Percentiles rank a stretch among this genome's conserved stretches.
phyloP scores from a whole-genome alignment of 2,797 vertebrate species.

The Heteromormyrus szaboi region DNA sequence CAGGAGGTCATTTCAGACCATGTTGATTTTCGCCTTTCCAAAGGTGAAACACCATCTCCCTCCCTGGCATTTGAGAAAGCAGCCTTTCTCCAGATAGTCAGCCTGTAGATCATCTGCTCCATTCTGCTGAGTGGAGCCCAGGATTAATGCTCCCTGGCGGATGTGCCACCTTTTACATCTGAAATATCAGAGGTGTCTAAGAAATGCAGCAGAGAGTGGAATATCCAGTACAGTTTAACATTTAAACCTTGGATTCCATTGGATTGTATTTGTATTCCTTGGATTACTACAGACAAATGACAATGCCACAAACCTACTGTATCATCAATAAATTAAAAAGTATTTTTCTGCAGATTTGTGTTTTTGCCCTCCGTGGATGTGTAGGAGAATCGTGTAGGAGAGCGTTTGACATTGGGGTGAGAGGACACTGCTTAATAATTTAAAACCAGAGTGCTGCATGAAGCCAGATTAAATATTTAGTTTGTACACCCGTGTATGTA shows the following conservation, averaged over 20 bases:
- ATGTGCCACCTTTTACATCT: background rate
- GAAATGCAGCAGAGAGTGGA: background rate
- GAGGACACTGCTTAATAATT: background rate
- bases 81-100: background rate
- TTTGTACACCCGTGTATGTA: background rate
- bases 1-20: background rate
- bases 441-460: background rate
- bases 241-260: background rate
- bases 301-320: background rate
- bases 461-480: background rate
- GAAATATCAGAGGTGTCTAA: background rate
- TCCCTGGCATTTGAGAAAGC: background rate
- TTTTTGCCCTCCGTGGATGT: background rate
- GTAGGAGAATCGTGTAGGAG: background rate
- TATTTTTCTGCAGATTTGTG: background rate
- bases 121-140: background rate
- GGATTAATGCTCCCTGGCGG: too few relatives aligned
- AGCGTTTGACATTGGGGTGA: background rate
- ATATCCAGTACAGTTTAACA: background rate
- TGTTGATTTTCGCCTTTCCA: background rate
- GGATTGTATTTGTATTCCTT: background rate
- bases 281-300: background rate
- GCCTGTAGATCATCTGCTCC: background rate
- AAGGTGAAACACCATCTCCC: background rate
- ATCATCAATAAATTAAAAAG: background rate